phyloP scores from a whole-genome alignment of 2,888 invertebrate species.

The Lathronympha strigana region DNA sequence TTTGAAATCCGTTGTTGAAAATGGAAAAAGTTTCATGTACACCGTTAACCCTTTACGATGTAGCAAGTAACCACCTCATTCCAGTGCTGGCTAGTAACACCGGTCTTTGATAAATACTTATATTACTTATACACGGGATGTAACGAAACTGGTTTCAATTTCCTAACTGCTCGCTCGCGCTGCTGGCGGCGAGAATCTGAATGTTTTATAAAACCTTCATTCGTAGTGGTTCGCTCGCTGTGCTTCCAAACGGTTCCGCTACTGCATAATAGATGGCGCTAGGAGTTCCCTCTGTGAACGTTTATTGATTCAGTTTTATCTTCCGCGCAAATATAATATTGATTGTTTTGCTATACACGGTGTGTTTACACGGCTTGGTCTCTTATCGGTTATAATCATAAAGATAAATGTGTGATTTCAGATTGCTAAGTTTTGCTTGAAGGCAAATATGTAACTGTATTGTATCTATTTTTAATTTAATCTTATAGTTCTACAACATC shows the following conservation, averaged over 20 bases:
- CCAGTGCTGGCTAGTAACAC: constrained; percentile 42
- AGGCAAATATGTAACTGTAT: not conserved
- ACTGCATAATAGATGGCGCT: constrained; percentile 70
- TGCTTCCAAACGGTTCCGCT: constrained; percentile 54
- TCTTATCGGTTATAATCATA: constrained; percentile 55
- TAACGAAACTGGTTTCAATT: constrained; percentile 52
- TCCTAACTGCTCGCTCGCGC: constrained; percentile 44
- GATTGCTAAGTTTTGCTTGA: constrained; percentile 13
- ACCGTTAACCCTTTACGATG: constrained; percentile 34
- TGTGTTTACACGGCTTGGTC: constrained; percentile 53
- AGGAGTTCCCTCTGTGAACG: constrained; percentile 43
- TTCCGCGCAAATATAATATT: constrained; percentile 64
- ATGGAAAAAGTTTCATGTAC: constrained; percentile 35
- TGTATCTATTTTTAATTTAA: not conserved
- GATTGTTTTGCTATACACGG: constrained; percentile 63
- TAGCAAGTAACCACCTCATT: constrained; percentile 32
- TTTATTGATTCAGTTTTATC: constrained; percentile 62
- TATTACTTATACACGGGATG: constrained; percentile 45
- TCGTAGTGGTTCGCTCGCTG: constrained; percentile 28
- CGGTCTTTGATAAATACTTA: constrained; percentile 49
- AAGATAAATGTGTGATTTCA: constrained; percentile 33
- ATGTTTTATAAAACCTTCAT: constrained; percentile 40
- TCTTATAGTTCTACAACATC: too few species aligned
- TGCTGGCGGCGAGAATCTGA: constrained; percentile 42
- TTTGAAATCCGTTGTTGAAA: constrained; percentile 32